Percentiles rank a stretch among this genome's conserved stretches.
Evolutionary conservation across 92 coral and sea anemone genomes (phyloP).

Genomic region (Ricordea florida): DNA sequence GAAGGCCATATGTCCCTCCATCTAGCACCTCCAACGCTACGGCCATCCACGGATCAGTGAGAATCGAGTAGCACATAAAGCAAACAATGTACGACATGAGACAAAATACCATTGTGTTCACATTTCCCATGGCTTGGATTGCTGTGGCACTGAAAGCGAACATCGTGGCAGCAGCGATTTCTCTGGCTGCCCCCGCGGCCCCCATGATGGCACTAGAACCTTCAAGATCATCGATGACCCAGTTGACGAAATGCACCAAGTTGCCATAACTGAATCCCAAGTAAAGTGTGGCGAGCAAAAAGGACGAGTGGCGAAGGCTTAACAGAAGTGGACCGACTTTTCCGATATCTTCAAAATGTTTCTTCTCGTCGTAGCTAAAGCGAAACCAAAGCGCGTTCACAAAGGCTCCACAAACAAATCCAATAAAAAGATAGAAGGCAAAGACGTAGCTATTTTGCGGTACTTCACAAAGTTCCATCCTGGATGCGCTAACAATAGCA

Average conservation of each 20-base stretch:
- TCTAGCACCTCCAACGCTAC: slow-evolving; percentile 85
- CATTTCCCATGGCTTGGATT: slow-evolving; percentile 69
- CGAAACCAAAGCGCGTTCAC: slow-evolving; percentile 70
- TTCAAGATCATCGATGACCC: slow-evolving; percentile 90
- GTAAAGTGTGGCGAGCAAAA: slow-evolving; percentile 71
- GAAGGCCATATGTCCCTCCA: slow-evolving; percentile 88
- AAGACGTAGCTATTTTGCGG: slow-evolving; percentile 43
- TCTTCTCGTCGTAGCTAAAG: slow-evolving; percentile 57
- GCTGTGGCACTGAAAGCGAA: slow-evolving; percentile 73
- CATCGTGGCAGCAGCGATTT: slow-evolving; percentile 68
- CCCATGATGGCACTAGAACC: slow-evolving; percentile 91
- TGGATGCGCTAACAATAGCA: slow-evolving; percentile 38
- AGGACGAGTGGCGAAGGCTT: slow-evolving; percentile 53
- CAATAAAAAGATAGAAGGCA: slow-evolving; percentile 76
- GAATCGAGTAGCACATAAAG: slow-evolving; percentile 73
- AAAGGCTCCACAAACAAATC: slow-evolving; percentile 77
- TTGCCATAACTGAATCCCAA: slow-evolving; percentile 89
- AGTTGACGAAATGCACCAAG: slow-evolving; percentile 92
- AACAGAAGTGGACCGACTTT: slow-evolving; percentile 53
- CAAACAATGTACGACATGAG: slow-evolving; percentile 76
- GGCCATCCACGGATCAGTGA: slow-evolving; percentile 84
- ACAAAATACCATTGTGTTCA: slow-evolving; percentile 78
- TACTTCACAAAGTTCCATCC: slow-evolving; percentile 56
- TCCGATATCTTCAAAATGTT: slow-evolving; percentile 43
- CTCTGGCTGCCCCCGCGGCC: slow-evolving; percentile 86